These are phyloP conservation scores for Polydrusus tereticollis DNA, from an alignment of 2,888 invertebrate species.

Conservation along the genomic window DNA sequence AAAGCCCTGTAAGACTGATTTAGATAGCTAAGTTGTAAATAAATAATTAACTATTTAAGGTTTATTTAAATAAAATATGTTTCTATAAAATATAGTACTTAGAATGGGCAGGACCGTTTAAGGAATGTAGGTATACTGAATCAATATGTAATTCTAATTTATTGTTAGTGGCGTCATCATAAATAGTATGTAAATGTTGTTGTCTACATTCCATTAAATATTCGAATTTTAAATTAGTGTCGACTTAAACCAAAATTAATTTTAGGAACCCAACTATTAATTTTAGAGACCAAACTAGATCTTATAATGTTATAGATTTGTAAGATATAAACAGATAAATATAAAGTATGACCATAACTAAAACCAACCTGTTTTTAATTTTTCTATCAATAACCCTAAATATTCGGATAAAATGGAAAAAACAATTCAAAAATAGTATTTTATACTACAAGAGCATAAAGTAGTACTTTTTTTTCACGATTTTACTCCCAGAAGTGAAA, in stretches of 20 bases:
- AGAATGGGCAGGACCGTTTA: not conserved
- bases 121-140: not conserved
- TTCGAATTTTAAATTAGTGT: not conserved
- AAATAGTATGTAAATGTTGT: constrained; percentile 6
- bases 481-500: too few relatives aligned
- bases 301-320: not conserved
- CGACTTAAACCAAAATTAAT: constrained; percentile 3
- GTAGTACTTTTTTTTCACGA: too few relatives aligned
- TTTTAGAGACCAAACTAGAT: constrained; percentile 1
- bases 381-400: too few relatives aligned
- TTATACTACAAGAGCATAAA: too few relatives aligned
- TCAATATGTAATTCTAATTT: not conserved
- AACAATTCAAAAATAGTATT: too few relatives aligned
- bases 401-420: too few relatives aligned
- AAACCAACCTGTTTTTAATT: too few relatives aligned
- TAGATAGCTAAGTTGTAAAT: not conserved
- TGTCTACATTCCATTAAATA: not conserved
- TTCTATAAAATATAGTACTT: not conserved
- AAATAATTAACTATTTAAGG: constrained; percentile 9
- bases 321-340: not conserved
- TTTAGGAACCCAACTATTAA: constrained; percentile 1
- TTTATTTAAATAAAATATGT: constrained; percentile 12
- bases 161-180: not conserved
- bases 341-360: too few relatives aligned
- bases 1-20: constrained; percentile 38